Conservation (phyloP, 1,140 invertebrate species). For the Theocolax elegans region DNA sequence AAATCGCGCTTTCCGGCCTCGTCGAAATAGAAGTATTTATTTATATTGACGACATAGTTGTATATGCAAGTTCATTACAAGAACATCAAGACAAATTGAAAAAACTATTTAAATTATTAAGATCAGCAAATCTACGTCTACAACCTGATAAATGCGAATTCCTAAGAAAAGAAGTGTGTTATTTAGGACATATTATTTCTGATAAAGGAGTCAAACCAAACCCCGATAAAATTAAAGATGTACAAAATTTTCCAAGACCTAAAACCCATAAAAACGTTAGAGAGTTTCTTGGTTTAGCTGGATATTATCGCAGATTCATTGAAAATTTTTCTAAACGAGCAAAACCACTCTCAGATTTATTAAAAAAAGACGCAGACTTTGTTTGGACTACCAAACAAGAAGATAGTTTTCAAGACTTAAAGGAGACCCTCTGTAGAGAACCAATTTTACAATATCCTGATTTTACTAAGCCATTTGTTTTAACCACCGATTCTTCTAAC, state of each 20-base stretch:
- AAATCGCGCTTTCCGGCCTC: neutral
- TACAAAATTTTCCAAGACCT: neutral
- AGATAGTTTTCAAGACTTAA: neutral
- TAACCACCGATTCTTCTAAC: neutral
- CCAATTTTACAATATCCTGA: neutral
- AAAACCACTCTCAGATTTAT: neutral
- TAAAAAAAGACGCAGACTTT: neutral
- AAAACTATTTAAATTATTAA: neutral
- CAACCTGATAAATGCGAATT: conserved; percentile 12
- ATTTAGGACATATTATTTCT: neutral
- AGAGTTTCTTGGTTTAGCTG: conserved; percentile 4
- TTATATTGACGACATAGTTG: neutral
- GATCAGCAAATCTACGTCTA: neutral
- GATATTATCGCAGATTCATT: conserved; percentile 12
- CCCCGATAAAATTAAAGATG: neutral
- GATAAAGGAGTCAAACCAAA: neutral
- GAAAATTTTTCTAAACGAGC: neutral
- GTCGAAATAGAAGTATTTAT: neutral
- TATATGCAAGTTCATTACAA: neutral
- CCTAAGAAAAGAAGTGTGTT: neutral
- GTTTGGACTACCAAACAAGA: neutral
- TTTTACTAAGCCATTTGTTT: neutral
- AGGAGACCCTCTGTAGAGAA: neutral
- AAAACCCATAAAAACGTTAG: neutral
- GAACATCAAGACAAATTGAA: neutral